Conservation (phyloP, 2,113 vertebrate genomes). For the Gavialis gangeticus region DNA sequence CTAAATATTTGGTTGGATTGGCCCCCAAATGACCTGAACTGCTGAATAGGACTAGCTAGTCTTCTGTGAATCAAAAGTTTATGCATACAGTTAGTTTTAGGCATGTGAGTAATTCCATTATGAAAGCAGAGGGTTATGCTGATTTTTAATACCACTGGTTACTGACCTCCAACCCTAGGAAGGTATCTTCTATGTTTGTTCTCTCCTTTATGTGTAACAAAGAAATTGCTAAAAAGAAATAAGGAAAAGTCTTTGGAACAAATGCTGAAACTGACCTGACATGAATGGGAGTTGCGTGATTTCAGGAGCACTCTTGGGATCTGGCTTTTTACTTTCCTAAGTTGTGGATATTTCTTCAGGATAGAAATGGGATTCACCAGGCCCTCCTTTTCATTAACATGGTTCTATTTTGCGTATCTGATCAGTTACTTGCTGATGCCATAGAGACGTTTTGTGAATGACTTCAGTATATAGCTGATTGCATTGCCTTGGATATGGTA, state of each 20-base stretch:
- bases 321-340: background rate
- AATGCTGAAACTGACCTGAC: background rate
- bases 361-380: fast-evolving
- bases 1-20: background rate
- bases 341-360: fast-evolving
- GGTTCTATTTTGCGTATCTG: background rate
- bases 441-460: background rate
- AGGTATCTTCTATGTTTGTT: background rate
- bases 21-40: background rate
- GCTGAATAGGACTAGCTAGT: background rate
- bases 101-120: background rate
- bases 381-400: background rate
- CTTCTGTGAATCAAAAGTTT: background rate
- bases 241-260: background rate
- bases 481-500: background rate
- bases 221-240: background rate
- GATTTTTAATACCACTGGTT: background rate
- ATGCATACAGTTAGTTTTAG: background rate
- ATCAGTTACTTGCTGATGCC: background rate
- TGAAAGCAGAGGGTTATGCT: fast-evolving
- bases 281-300: background rate
- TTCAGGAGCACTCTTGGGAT: background rate
- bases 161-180: background rate
- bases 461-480: background rate
- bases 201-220: background rate